A percentile compares a stretch with the other conserved stretches of the same genome.
Evolutionary conservation across 2,888 invertebrate genomes (phyloP).

Genomic region (Ichneumoninae sp.): DNA sequence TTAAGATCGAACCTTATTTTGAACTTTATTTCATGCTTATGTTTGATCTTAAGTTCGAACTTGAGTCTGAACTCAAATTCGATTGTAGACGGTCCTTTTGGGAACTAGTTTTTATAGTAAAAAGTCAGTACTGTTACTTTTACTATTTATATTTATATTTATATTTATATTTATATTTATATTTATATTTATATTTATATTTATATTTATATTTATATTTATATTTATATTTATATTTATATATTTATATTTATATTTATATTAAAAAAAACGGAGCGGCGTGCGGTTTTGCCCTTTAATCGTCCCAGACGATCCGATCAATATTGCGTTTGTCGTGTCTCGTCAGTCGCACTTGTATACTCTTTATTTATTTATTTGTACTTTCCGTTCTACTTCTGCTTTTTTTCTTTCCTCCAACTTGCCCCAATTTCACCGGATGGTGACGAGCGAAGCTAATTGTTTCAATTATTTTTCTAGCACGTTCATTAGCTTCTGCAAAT

Average conservation of each 20-base stretch:
- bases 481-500: background rate
- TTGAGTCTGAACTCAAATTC: no score
- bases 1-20: no score
- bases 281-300: slow-evolving; percentile 39
- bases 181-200: no score
- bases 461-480: background rate
- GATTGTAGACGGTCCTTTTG: no score
- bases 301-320: slow-evolving; percentile 50
- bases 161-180: background rate
- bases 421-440: background rate
- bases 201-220: background rate
- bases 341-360: slow-evolving; percentile 15
- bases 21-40: no score
- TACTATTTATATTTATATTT: background rate
- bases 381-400: background rate
- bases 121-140: no score
- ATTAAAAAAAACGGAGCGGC: slow-evolving; percentile 2
- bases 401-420: background rate
- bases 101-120: no score
- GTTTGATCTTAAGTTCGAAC: no score
- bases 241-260: background rate
- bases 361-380: slow-evolving; percentile 2
- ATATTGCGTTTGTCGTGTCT: slow-evolving; percentile 49
- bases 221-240: background rate
- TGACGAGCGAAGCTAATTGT: background rate